Evolutionary conservation across 2,113 vertebrate genomes (phyloP).

Genomic region (Helogale parvula): DNA sequence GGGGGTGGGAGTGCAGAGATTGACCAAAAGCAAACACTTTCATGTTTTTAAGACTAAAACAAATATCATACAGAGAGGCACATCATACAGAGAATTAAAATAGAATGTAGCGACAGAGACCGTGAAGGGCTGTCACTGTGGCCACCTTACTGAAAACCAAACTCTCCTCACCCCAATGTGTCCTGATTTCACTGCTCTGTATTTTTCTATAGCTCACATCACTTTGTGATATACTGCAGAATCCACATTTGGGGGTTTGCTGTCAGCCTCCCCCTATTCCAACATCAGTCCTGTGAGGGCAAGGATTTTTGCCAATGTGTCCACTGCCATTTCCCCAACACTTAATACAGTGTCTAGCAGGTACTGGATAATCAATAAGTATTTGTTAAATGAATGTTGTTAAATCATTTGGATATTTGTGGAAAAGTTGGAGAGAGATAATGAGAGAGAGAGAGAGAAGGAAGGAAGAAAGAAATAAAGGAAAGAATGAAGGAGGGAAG

Average conservation of each 20-base stretch:
- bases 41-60: background rate
- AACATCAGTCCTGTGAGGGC: background rate
- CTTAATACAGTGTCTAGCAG: too few relatives aligned
- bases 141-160: background rate
- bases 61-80: background rate
- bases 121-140: background rate
- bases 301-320: background rate
- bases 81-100: background rate
- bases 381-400: background rate
- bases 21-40: background rate
- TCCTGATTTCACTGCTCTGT: background rate
- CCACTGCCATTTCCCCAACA: too few relatives aligned
- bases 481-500: too few relatives aligned
- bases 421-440: background rate
- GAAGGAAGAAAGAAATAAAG: background rate
- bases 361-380: background rate
- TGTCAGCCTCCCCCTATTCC: background rate
- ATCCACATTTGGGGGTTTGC: background rate
- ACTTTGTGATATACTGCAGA: background rate
- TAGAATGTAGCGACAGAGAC: background rate
- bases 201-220: background rate
- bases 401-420: background rate
- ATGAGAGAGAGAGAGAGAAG: too few relatives aligned
- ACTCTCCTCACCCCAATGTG: too few relatives aligned
- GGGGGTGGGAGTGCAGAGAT: background rate